Evolutionary conservation across 1,140 invertebrate species (phyloP), one percentile per base, ranked within the genome.

Genomic region (Papilio polytes): DNA sequence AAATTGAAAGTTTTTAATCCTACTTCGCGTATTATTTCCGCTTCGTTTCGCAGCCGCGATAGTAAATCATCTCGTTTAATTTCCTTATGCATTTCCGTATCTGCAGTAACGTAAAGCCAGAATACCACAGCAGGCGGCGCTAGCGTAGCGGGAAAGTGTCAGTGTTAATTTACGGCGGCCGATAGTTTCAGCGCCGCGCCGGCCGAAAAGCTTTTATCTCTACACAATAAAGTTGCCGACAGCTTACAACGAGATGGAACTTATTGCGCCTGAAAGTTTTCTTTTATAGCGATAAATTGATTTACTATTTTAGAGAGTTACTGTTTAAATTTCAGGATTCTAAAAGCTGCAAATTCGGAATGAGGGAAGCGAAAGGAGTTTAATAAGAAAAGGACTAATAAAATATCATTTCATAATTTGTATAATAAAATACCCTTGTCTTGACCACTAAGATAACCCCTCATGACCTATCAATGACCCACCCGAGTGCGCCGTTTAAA

Each of bases 161-260:
- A 79, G 80, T 85, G 82, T 85, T 85, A 84, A 87, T 87, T 87
- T 86, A 85, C 80, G 26, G 77, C 80, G 66, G 13, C 22, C 76
- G 46, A 74, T 70, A 78, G 80, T 81, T 81, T 48, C 77, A 74
- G 44, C 66, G 80, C 81, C 85, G 84, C 51, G 63, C 51, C 15
- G 74, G 46, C 44, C 53, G 74, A 77, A 87, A 87, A 85, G 82
- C 83, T 85, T 87, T 87, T 80, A 59, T 84, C 82, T 76, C 26
- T 77, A 77, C 59, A 41, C 10, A 77, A 26, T 66, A 66, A 66
- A 66, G 22, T 36, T 66, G 63, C 26, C 63, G 63, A 66, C 63
- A 31, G 22, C 63, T 31, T 66, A 31, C 22, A 31, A 66, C 63
- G 12, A 66, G 63, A 66, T 36, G 26, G 12, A 66, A 66, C 22